These are phyloP conservation scores for Alaudala cheleensis DNA, from an alignment of 2,113 vertebrate genomes.

Conservation along the genomic window DNA sequence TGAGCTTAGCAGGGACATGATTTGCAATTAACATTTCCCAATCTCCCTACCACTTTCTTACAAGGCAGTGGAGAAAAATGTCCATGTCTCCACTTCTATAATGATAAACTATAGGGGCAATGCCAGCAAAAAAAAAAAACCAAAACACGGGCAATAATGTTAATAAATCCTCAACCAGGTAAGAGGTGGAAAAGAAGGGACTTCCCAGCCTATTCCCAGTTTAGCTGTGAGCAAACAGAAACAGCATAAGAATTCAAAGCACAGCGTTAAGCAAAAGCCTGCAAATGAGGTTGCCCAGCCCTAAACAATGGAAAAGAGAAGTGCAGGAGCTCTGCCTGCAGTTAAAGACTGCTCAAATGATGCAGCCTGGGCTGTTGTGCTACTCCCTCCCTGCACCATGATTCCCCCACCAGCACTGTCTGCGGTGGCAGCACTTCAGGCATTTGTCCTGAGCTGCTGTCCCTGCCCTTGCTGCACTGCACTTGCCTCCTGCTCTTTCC, in stretches of 20 bases:
- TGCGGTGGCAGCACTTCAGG: neutral
- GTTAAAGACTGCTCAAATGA: neutral
- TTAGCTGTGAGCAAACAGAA: neutral
- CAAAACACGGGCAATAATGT: neutral
- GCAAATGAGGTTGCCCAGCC: neutral
- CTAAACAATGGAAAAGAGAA: neutral
- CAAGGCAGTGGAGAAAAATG: neutral
- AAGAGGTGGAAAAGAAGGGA: neutral
- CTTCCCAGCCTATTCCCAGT: neutral
- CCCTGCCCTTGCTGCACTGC: neutral
- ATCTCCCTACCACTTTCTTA: neutral
- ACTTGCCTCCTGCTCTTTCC: neutral
- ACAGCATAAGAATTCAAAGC: neutral
- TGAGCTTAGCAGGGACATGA: neutral
- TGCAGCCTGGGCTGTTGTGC: neutral
- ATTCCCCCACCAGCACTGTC: accelerated
- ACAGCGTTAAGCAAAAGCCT: neutral
- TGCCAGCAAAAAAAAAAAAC: neutral
- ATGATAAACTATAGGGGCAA: neutral
- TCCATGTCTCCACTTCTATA: neutral
- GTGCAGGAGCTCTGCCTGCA: neutral
- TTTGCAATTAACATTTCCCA: neutral
- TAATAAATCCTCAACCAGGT: neutral
- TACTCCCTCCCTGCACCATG: neutral
- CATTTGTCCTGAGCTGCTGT: neutral